These are phyloP conservation scores for Adrianichthys oophorus DNA, from an alignment of 2,797 vertebrate species.

Conservation along the genomic window DNA sequence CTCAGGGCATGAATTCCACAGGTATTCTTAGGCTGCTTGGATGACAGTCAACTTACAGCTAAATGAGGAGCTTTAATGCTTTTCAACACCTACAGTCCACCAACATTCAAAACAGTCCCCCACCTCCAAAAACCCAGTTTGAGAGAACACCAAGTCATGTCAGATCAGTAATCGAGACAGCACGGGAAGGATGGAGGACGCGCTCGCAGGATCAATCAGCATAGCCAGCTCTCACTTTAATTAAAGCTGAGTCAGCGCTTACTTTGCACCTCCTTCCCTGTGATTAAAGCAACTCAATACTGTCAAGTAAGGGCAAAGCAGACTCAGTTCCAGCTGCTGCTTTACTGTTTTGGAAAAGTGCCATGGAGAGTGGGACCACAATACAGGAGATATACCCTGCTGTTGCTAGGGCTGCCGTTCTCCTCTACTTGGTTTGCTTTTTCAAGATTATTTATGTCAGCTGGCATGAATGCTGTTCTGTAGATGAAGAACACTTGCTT, in stretches of 20 bases:
- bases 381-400: conserved; percentile 39
- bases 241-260: conserved; percentile 60
- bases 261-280: conserved; percentile 17
- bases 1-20: conserved; percentile 70
- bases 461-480: conserved; percentile 3
- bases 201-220: conserved; percentile 58
- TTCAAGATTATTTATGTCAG: conserved; percentile 27
- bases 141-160: conserved; percentile 53
- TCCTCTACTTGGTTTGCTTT: conserved; percentile 19
- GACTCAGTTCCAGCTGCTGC: conserved; percentile 24
- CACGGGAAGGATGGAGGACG: conserved; percentile 62
- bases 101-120: conserved; percentile 17
- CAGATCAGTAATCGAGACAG: conserved; percentile 75
- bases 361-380: conserved; percentile 23
- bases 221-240: conserved; percentile 45
- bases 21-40: conserved; percentile 50
- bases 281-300: conserved; percentile 46
- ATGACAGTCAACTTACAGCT: conserved; percentile 38
- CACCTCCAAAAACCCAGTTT: conserved; percentile 14
- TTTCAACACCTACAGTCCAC: conserved; percentile 45
- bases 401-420: conserved; percentile 18
- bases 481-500: background rate
- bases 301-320: conserved; percentile 34
- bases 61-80: conserved; percentile 36
- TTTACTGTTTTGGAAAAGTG: conserved; percentile 19